Evolutionary conservation across 92 coral and sea anemone species (phyloP).

Genomic region (Actinernus sp.): DNA sequence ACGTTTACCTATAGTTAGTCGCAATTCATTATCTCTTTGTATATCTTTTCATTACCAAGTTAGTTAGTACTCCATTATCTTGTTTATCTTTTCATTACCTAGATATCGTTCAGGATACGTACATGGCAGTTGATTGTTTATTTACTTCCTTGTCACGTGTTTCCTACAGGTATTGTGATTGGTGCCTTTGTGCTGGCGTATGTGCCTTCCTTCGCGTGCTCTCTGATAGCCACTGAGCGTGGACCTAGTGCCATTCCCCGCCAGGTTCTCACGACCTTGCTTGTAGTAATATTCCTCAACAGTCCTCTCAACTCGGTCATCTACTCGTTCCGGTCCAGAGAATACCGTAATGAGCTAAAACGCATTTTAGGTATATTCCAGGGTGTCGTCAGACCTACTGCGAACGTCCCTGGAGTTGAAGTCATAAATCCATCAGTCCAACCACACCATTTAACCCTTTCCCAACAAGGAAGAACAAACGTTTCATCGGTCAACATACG

Average conservation of each 20-base stretch:
- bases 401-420: not conserved
- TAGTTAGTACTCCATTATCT: too few species aligned
- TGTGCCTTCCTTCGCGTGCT: slow-evolving; percentile 28
- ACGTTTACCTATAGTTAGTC: too few species aligned
- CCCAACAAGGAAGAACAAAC: not conserved
- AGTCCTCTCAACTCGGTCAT: slow-evolving; percentile 54
- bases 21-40: too few species aligned
- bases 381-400: not conserved
- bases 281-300: slow-evolving; percentile 19
- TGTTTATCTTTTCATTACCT: too few species aligned
- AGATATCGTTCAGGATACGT: too few species aligned
- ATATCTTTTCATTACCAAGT: too few species aligned
- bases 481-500: too few species aligned
- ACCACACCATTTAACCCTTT: not conserved
- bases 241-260: slow-evolving; percentile 38
- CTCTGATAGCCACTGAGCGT: slow-evolving; percentile 13
- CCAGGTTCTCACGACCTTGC: not conserved
- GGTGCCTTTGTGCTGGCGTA: slow-evolving; percentile 51
- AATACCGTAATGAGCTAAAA: slow-evolving; percentile 27
- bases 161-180: slow-evolving; percentile 43
- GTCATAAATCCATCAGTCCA: not conserved
- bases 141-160: not conserved
- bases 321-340: slow-evolving; percentile 48
- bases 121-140: too few species aligned
- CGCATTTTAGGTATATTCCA: too few species aligned